Base-by-base conservation (phyloP, 1,140 invertebrate species). In the Microvelia longipes region DNA sequence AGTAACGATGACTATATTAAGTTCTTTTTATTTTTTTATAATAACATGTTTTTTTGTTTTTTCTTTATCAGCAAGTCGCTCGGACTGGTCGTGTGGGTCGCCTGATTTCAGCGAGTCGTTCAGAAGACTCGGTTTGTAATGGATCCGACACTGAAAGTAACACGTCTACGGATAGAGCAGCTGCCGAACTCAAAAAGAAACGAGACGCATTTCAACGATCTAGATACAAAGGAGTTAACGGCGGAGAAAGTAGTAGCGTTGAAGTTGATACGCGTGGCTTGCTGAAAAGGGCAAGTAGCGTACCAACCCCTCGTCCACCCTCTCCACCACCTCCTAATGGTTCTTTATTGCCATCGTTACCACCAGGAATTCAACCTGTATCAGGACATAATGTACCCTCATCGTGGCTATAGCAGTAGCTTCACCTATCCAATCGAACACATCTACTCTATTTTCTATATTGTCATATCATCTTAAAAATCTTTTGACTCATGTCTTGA, bases 121-220 rank as follows among this genome's bases (percentile, higher is more conserved):
- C 90, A 0, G 90, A 92, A 79, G 90, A 92, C 76, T 93, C 90
- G 13, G 89, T 92, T 25, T 92, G 90, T 65, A 80, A 80, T 72
- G 75, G 75, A 66, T 79, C 77, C 60, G 77, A 79, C 70, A 77
- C 80, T 11, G 82, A 83, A 73, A 83, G 81, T 1, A 83, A 82
- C 74, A 78, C 79, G 1, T 82, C 81, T 70, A 30, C 30, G n/a
- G 68, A 70, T 11, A 67, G 66, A 28, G 88, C 88, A 19, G 77
- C 90, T 67, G 87, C 87, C 0, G 84, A 88, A 1, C 80, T 90
- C 24, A 87, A 86, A 73, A 85, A 85, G 73, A 91, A 90, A 78
- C 84, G 89, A 61, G 90, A 90, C 78, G 90, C 89, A 75, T 91
- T 90, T 78, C 89, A 88, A 0, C 84, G 88, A 30, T 90, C 88